These are phyloP conservation scores for Actias luna DNA, from an alignment of 2,888 invertebrate species.

Conservation along the genomic window DNA sequence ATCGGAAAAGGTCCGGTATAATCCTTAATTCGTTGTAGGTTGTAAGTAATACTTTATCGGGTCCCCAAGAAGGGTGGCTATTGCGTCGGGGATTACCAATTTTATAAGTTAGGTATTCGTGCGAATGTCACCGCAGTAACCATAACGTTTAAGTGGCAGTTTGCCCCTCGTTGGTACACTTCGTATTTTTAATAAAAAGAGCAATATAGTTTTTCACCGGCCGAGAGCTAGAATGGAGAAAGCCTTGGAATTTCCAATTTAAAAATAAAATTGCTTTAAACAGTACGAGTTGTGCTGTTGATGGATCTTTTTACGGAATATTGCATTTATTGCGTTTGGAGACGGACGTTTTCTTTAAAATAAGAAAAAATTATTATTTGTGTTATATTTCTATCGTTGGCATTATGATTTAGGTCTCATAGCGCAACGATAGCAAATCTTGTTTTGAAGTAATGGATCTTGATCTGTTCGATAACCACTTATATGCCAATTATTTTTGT, in stretches of 20 bases:
- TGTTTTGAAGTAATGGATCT: too few relatives aligned
- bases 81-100: constrained; percentile 63
- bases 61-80: constrained; percentile 47
- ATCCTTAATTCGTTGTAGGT: constrained; percentile 55
- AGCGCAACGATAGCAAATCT: too few relatives aligned
- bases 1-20: constrained; percentile 46
- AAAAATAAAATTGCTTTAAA: constrained; percentile 51
- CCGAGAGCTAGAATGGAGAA: constrained; percentile 43
- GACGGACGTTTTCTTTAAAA: neutral
- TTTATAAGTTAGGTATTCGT: constrained; percentile 76
- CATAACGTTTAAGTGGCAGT: constrained; percentile 77
- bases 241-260: constrained; percentile 65
- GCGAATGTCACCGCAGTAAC: constrained; percentile 76
- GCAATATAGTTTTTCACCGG: constrained; percentile 70
- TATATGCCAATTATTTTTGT: too few relatives aligned
- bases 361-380: neutral
- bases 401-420: too few relatives aligned
- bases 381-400: neutral
- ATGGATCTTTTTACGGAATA: constrained; percentile 21
- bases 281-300: constrained; percentile 24
- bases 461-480: too few relatives aligned
- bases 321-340: constrained; percentile 1
- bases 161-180: constrained; percentile 73
- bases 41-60: constrained; percentile 57
- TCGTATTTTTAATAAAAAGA: constrained; percentile 75